Base-by-base conservation (phyloP, 1,140 invertebrate species). In the Bathynomus jamesi region DNA sequence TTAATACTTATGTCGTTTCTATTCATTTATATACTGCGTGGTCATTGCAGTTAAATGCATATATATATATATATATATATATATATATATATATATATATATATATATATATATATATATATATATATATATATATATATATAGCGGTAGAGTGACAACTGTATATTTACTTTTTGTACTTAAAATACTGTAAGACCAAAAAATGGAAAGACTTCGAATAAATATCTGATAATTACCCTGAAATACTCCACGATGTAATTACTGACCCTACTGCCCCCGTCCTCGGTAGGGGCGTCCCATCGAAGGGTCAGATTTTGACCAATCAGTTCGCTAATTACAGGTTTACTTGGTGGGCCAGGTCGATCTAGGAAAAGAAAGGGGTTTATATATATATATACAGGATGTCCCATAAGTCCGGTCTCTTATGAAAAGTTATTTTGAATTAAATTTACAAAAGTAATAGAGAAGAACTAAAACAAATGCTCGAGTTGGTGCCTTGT, bases 171-270 rank as follows among this genome's bases (percentile, higher is more conserved):
- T n/a, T n/a, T n/a, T n/a, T n/a, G n/a, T n/a, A n/a, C n/a, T n/a
- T n/a, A n/a, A n/a, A n/a, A n/a, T n/a, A n/a, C n/a, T n/a, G n/a
- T n/a, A n/a, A n/a, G n/a, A n/a, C n/a, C n/a, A n/a, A n/a, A n/a
- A n/a, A n/a, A n/a, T n/a, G n/a, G n/a, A n/a, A n/a, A n/a, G n/a
- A n/a, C n/a, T n/a, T n/a, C n/a, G 21, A 5, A 53, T 53, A 53
- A 17, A 11, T 7, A 40, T 40, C 7, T 40, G n/a, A 27, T 46
- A 78, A 81, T 80, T 82, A 89, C 85, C 81, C 94, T 86, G 82
- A 93, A 94, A 82, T 96, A 96, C 82, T 98, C 95, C 0, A 97
- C 88, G 46, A 96, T 89, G 79, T 96, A 97, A 80, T 91, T 94
- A 3, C 90, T 91, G 69, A 98, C 90, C 80, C 93, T 92, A 79